Conservation (phyloP, 2,797 vertebrate genomes). For the Melanotaenia pygmaea region DNA sequence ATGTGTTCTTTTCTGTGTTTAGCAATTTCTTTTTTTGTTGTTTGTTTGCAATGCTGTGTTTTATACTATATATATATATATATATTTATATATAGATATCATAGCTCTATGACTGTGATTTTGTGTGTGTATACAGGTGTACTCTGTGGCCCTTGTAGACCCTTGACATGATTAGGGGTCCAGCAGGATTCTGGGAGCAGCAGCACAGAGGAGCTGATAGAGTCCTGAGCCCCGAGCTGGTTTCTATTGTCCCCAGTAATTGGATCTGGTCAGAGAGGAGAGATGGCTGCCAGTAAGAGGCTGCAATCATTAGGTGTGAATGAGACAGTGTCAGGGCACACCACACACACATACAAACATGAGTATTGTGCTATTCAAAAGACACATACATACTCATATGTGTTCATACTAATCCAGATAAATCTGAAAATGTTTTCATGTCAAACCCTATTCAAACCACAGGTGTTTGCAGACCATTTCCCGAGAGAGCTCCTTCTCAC, state of each 20-base stretch:
- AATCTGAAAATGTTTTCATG: conserved; percentile 40
- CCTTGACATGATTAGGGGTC: conserved; percentile 72
- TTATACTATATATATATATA: background rate
- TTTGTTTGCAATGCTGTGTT: background rate
- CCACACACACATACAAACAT: conserved; percentile 18
- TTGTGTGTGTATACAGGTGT: conserved; percentile 44
- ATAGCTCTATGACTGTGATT: conserved; percentile 12
- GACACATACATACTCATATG: conserved; percentile 1
- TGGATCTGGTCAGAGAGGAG: conserved; percentile 78
- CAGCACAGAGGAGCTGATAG: conserved; percentile 58
- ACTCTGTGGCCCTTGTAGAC: conserved; percentile 55
- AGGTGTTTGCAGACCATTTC: conserved; percentile 22
- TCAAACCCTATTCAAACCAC: conserved; percentile 13
- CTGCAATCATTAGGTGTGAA: conserved; percentile 78
- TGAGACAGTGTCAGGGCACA: conserved; percentile 45
- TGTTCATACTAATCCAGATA: conserved; percentile 17
- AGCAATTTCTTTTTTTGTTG: background rate
- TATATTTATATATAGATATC: too few species aligned
- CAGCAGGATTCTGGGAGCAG: conserved; percentile 61
- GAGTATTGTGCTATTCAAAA: conserved; percentile 28
- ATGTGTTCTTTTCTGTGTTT: too few species aligned
- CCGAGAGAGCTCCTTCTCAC: background rate
- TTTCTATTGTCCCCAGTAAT: conserved; percentile 80
- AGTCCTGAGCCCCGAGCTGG: conserved; percentile 58
- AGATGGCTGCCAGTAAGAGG: conserved; percentile 70